Conservation (phyloP, 2,113 vertebrate species). For the Columbina picui region DNA sequence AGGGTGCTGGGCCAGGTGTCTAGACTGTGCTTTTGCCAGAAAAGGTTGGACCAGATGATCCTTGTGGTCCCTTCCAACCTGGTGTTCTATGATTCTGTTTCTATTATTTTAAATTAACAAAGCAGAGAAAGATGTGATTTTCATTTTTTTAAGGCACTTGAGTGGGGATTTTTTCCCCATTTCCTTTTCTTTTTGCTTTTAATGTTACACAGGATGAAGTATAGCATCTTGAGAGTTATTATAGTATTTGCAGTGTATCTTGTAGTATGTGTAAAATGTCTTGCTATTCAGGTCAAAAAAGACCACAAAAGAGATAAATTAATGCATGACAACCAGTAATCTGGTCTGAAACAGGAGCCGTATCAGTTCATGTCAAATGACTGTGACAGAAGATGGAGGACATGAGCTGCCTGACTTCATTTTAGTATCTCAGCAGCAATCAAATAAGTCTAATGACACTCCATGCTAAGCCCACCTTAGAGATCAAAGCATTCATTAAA, state of each 20-base stretch:
- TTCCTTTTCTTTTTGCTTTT: background rate
- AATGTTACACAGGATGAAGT: background rate
- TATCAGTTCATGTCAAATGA: background rate
- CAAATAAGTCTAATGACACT: background rate
- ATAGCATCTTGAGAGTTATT: background rate
- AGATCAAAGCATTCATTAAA: background rate
- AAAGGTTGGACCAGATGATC: no score
- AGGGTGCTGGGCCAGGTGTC: no score
- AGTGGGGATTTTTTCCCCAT: background rate
- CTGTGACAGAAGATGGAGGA: background rate
- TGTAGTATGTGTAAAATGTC: background rate
- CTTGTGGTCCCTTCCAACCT: no score
- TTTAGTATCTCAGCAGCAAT: background rate
- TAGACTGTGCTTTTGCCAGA: no score
- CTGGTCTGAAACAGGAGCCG: background rate
- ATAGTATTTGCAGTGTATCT: fast-evolving
- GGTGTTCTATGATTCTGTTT: no score
- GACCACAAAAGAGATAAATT: background rate
- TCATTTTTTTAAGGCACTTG: background rate
- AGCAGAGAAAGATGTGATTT: background rate
- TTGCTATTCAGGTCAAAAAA: background rate
- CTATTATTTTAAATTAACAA: background rate
- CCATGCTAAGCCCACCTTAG: background rate
- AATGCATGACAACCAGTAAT: background rate
- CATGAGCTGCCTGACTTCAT: background rate